Evolutionary conservation across 2,113 vertebrate genomes (phyloP), one percentile per base, ranked within the genome.

Genomic region (Lates calcarifer): DNA sequence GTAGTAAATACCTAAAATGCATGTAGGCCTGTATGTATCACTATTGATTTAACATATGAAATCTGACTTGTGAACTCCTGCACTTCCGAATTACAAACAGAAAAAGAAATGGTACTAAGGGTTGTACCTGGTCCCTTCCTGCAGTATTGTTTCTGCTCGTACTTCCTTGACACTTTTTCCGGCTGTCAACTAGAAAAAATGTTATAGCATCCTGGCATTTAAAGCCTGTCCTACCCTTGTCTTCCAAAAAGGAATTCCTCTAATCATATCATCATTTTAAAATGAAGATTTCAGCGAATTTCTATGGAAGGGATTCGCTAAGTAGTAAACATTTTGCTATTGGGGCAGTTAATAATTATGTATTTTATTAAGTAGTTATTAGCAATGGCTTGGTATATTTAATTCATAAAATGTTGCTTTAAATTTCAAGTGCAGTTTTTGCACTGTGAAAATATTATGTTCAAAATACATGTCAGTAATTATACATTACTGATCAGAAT

Each of bases 111-210:
- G n/a, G 71, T 20, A 67, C 49, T 6, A 28, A 18, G 33, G 51
- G 26, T 64, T 39, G 45, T 75, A 43, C 74, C 70, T 78, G 62
- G 60, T 57, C 60, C 82, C 77, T 88, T 89, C 87, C 85, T 86
- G 84, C 3, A 2, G 57, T 43, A 88, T 85, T 89, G 84, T 90
- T 84, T 77, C 74, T 81, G 29, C 67, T 33, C 1, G 13, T 37
- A 83, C 83, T 87, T 86, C 84, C 89, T 85, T 17, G 2, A 74
- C 67, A 49, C 39, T 84, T 76, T 86, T 87, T 71, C 78, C 24
- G 74, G 57, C 61, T 81, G 70, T 67, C 76, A 86, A 35, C 39
- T 29, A 64, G 28, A 53, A 81, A 55, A 78, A 62, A 60, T 11
- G 55, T 75, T 37, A n/a, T 1, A 47, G 56, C 77, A 72, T 68